Conservation (phyloP, 2,113 vertebrate species). For the Phycodurus eques region DNA sequence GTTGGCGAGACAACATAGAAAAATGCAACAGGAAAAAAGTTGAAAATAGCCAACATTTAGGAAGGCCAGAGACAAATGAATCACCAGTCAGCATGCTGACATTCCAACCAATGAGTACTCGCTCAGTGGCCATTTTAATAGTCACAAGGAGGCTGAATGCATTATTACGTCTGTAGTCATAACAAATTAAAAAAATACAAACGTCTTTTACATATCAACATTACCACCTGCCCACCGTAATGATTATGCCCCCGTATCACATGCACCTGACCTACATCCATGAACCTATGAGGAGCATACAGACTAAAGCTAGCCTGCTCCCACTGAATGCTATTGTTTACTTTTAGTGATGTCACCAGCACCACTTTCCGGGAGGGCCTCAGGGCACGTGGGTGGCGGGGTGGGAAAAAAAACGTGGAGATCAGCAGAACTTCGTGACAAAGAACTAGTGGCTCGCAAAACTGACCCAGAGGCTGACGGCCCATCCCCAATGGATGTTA, state of each 20-base stretch:
- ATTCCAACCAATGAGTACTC: conserved; percentile 2
- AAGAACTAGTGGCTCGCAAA: conserved; percentile 64
- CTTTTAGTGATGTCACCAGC: conserved; percentile 69
- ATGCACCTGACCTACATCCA: conserved; percentile 35
- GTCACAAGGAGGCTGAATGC: background rate
- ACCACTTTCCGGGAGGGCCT: conserved; percentile 70
- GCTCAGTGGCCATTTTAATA: background rate
- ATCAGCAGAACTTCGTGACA: conserved; percentile 74
- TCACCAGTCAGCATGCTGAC: background rate
- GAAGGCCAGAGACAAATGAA: background rate
- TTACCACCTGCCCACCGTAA: background rate
- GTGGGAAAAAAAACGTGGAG: conserved; percentile 58
- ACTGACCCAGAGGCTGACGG: conserved; percentile 54
- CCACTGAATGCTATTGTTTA: conserved; percentile 63
- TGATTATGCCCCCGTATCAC: background rate
- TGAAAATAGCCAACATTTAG: background rate
- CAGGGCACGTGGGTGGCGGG: conserved; percentile 37
- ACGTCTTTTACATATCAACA: background rate
- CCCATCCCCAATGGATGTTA: conserved; percentile 33
- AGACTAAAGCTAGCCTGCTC: conserved; percentile 26
- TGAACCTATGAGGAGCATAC: conserved; percentile 18
- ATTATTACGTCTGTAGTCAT: background rate
- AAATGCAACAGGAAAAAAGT: background rate
- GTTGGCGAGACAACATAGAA: background rate
- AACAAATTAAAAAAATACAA: background rate